Conservation (phyloP, 2,113 vertebrate species). For the Sinosuthora webbiana region DNA sequence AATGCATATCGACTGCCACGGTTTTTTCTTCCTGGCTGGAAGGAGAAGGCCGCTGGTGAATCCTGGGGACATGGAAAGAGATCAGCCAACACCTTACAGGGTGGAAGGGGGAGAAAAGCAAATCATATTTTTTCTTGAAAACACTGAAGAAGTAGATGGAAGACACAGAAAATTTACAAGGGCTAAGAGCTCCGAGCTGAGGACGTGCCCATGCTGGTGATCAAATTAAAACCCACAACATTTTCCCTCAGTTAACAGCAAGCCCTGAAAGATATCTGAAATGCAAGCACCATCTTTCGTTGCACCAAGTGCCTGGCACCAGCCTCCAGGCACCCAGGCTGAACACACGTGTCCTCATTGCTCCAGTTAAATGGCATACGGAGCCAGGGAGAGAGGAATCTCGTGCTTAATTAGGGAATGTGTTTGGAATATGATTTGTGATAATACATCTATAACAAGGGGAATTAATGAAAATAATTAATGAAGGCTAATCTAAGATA, state of each 20-base stretch:
- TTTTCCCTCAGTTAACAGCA: neutral
- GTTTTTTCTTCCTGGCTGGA: neutral
- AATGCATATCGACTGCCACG: no score
- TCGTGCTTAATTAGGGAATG: neutral
- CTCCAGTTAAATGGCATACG: neutral
- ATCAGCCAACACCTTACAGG: neutral
- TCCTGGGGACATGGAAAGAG: neutral
- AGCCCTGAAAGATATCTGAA: neutral
- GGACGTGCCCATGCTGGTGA: neutral
- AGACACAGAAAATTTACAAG: neutral
- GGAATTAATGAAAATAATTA: conserved; percentile 49
- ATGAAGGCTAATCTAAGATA: conserved; percentile 28
- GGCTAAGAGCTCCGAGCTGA: neutral
- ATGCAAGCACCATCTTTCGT: neutral
- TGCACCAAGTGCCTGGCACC: neutral
- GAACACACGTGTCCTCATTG: rapidly evolving
- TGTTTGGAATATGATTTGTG: conserved; percentile 37
- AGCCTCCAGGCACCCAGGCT: neutral
- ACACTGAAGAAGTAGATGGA: neutral
- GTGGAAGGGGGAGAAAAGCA: neutral
- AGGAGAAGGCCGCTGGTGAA: neutral
- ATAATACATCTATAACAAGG: neutral
- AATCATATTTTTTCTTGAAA: neutral
- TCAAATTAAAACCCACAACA: neutral
- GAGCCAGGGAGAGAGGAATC: neutral